Conservation (phyloP, 1,140 invertebrate genomes). For the Leguminivora glycinivorella region DNA sequence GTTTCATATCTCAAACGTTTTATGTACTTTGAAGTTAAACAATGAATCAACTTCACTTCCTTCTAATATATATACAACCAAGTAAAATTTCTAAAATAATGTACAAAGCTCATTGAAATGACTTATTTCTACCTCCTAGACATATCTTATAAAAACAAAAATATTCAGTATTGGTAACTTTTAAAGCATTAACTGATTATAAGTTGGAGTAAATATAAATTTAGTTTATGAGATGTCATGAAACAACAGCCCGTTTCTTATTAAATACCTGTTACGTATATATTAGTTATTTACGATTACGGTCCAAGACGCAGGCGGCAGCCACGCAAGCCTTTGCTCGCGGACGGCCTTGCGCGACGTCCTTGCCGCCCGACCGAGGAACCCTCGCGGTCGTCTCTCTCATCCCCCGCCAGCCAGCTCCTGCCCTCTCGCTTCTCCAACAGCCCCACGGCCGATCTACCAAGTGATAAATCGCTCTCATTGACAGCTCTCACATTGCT, state of each 20-base stretch:
- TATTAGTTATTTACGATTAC: neutral
- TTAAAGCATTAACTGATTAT: neutral
- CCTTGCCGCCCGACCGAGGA: constrained; percentile 56
- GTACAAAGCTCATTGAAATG: no score
- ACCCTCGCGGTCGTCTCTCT: constrained; percentile 42
- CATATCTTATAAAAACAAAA: no score
- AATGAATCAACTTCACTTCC: no score
- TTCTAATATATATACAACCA: no score
- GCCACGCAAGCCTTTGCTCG: constrained; percentile 54
- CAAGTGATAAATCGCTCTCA: constrained; percentile 63
- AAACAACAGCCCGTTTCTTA: no score
- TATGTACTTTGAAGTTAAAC: neutral
- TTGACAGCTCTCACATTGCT: constrained; percentile 60
- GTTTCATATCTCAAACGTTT: neutral
- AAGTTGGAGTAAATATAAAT: no score
- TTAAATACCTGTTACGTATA: no score
- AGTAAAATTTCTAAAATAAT: no score
- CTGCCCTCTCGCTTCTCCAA: constrained; percentile 44
- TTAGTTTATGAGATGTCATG: no score
- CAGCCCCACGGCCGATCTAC: constrained; percentile 56
- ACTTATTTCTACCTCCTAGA: no score
- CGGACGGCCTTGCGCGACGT: constrained; percentile 63
- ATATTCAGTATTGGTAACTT: no score
- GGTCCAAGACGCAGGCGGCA: constrained; percentile 33
- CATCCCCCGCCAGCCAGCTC: constrained; percentile 37